phyloP scores from a whole-genome alignment of 2,113 vertebrate genomes.

The Etheostoma cragini region DNA sequence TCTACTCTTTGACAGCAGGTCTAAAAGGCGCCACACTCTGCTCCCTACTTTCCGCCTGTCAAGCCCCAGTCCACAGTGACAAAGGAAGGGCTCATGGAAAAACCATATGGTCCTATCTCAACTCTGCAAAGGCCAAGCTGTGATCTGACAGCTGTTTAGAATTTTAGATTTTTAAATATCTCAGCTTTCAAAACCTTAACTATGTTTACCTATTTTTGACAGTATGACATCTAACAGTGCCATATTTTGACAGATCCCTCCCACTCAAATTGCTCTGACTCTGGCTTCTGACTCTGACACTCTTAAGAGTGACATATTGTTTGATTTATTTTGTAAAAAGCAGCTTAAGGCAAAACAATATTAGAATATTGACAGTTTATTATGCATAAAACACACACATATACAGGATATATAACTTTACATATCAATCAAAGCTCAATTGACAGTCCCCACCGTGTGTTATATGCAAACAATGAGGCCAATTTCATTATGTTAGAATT shows the following conservation, averaged over 20 bases:
- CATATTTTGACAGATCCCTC: constrained; percentile 27
- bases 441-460: neutral
- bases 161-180: constrained; percentile 65
- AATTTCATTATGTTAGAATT: neutral
- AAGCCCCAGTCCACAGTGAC: constrained; percentile 40
- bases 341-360: neutral
- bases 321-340: neutral
- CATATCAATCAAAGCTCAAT: neutral
- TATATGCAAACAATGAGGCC: neutral
- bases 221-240: constrained; percentile 16
- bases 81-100: constrained; percentile 27
- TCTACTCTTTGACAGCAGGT: constrained; percentile 62
- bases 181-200: constrained; percentile 42
- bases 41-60: constrained; percentile 59
- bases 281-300: neutral
- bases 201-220: constrained; percentile 49
- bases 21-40: constrained; percentile 51
- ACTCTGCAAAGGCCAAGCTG: constrained; percentile 19
- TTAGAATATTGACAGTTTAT: neutral
- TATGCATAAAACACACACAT: neutral
- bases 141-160: constrained; percentile 67
- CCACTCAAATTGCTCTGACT: neutral
- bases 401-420: neutral
- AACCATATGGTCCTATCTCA: constrained; percentile 29
- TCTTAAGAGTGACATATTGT: neutral